A percentile compares a stretch with the other conserved stretches of the same genome.
Evolutionary conservation across 2,113 vertebrate species (phyloP).

Genomic region (Opisthocomus hoazin): DNA sequence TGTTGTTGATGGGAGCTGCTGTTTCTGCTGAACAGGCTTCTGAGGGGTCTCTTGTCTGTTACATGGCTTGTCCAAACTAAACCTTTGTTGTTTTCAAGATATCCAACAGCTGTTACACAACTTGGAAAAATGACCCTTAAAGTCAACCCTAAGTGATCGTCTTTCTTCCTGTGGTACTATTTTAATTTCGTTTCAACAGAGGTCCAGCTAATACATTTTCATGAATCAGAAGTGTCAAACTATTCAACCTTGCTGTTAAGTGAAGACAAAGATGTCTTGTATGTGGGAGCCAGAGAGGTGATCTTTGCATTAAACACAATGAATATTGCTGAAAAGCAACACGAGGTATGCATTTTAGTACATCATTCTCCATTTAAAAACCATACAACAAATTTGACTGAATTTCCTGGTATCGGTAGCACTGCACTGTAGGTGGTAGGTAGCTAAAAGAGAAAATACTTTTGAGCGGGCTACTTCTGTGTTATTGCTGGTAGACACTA

Average conservation of each 20-base stretch:
- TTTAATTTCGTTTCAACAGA: constrained; percentile 71
- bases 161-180: background rate
- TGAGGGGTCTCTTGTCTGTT: background rate
- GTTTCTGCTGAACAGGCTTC: background rate
- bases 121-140: background rate
- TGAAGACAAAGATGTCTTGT: constrained; percentile 79
- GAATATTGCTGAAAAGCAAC: constrained; percentile 81
- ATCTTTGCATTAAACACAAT: constrained; percentile 86
- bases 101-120: background rate
- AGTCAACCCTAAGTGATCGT: background rate
- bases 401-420: background rate
- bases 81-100: background rate
- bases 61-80: background rate
- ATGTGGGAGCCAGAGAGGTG: constrained; percentile 90
- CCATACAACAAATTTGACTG: background rate
- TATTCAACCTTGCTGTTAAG: constrained; percentile 90
- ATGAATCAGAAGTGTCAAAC: constrained; percentile 84
- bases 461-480: background rate
- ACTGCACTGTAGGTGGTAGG: background rate
- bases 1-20: background rate
- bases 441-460: background rate
- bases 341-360: constrained; percentile 71
- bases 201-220: constrained; percentile 83
- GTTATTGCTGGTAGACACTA: background rate
- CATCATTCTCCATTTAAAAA: background rate